Evolutionary conservation across 2,797 vertebrate genomes (phyloP), one percentile per base, ranked within the genome.

Genomic region (Dermochelys coriacea): DNA sequence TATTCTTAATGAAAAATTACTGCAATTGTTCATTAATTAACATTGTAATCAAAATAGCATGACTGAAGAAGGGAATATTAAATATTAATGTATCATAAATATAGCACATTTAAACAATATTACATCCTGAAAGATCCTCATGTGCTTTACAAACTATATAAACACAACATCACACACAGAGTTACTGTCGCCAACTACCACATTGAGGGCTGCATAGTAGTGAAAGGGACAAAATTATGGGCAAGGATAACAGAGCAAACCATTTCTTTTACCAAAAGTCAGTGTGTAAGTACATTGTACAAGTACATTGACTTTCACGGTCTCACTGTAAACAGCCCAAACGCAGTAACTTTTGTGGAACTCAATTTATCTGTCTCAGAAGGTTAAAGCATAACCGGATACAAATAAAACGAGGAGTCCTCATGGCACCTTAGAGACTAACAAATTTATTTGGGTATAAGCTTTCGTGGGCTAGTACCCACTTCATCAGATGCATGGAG

Each of bases 361-460:
- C 89, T 90, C 64, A 86, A 54, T 96, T 95, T 95, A 96, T 93
- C 95, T 96, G 95, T 94, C 93, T 94, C 90, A 86, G 94, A 51
- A 88, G 85, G 5, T 83, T 71, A 95, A 93, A 0, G 77, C 96
- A 96, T 91, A 93, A 93, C 91, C 94, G 95, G 90, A 3, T 90
- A 93, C 61, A 31, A 57, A 27, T 34, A 41, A 41, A 41, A 41
- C 41, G 41, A 41, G 41, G 41, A 41, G 41, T 41, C 41, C 41
- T 41, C 41, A 41, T 41, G 41, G 41, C 41, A 41, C 41, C 41
- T 41, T 41, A 41, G 41, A 41, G 41, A 41, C 41, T 41, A 41
- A 41, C 41, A 41, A 41, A 41, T 41, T 41, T 41, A 41, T 41
- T 41, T 41, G 41, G 5, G 41, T 41, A 41, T 41, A 41, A 41